Evolutionary conservation across 2,797 vertebrate genomes (phyloP).

Genomic region (Mastacembelus armatus): DNA sequence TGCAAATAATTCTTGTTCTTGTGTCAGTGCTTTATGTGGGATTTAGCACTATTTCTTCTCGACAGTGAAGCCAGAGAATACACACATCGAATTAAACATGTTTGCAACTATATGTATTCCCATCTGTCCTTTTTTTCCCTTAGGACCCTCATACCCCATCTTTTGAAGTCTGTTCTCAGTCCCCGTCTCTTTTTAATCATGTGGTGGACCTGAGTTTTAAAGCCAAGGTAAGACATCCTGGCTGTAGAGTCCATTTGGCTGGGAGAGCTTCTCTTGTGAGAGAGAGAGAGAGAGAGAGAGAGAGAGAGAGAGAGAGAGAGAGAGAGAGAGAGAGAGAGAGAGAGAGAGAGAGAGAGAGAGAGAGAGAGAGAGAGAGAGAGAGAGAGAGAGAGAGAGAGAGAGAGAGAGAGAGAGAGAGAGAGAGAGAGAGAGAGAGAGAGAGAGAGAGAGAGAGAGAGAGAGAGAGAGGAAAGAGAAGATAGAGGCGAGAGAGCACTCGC

Average conservation of each 20-base stretch:
- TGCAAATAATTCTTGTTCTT: too few relatives aligned
- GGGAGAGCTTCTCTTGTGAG: slow-evolving; percentile 74
- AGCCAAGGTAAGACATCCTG: slow-evolving; percentile 79
- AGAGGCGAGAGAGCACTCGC: too few relatives aligned
- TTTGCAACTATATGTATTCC: too few relatives aligned
- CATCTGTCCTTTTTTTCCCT: too few relatives aligned
- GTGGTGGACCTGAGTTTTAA: slow-evolving; percentile 74
- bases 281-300: slow-evolving; percentile 50
- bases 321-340: slow-evolving; percentile 35
- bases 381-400: slow-evolving; percentile 1
- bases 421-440: too few relatives aligned
- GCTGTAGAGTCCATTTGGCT: slow-evolving; percentile 79
- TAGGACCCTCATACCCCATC: slow-evolving; percentile 43
- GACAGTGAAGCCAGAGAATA: neutral
- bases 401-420: too few relatives aligned
- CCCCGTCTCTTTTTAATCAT: slow-evolving; percentile 68
- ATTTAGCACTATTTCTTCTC: too few relatives aligned
- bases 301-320: slow-evolving; percentile 25
- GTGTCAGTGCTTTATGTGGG: too few relatives aligned
- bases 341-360: slow-evolving; percentile 7
- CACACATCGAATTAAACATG: too few relatives aligned
- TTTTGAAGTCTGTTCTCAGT: slow-evolving; percentile 76
- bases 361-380: neutral
- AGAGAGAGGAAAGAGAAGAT: too few relatives aligned
- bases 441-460: too few relatives aligned